Evolutionary conservation across 2,113 vertebrate species (phyloP).

Genomic region (Zapornia atra): DNA sequence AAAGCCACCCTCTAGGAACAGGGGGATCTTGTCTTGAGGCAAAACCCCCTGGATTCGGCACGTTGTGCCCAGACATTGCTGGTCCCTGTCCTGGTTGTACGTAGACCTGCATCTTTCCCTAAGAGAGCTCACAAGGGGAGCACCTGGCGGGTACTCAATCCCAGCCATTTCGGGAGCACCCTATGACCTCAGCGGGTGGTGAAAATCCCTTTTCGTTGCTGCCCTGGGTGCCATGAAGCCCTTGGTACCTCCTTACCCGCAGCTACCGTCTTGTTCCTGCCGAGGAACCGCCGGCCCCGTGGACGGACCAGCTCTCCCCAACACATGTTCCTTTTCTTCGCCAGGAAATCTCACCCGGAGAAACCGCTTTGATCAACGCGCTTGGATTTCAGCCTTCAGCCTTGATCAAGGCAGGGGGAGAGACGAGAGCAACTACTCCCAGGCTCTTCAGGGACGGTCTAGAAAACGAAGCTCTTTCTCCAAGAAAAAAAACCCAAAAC

Average conservation of each 20-base stretch:
- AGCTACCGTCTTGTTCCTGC: not conserved
- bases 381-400: constrained; percentile 62
- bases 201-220: not conserved
- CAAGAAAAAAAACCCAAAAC: not conserved
- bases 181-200: accelerated
- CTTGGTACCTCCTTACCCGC: not conserved
- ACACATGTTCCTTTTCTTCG: constrained; percentile 11
- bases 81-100: accelerated
- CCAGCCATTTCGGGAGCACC: not conserved
- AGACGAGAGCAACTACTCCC: not conserved
- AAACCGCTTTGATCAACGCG: constrained; percentile 28
- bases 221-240: not conserved
- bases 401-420: constrained; percentile 63
- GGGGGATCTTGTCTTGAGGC: not conserved
- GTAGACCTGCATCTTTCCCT: not conserved
- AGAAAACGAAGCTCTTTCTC: not conserved
- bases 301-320: constrained; percentile 16
- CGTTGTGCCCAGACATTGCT: accelerated
- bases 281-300: accelerated
- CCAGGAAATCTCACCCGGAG: constrained; percentile 4
- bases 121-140: not conserved
- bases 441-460: not conserved
- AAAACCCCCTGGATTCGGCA: accelerated
- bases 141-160: not conserved
- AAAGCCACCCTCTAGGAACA: not conserved